A percentile compares a stretch with the other conserved stretches of the same genome.
Evolutionary conservation across 2,113 vertebrate species (phyloP).

Genomic region (Ptychochromis oligacanthus): DNA sequence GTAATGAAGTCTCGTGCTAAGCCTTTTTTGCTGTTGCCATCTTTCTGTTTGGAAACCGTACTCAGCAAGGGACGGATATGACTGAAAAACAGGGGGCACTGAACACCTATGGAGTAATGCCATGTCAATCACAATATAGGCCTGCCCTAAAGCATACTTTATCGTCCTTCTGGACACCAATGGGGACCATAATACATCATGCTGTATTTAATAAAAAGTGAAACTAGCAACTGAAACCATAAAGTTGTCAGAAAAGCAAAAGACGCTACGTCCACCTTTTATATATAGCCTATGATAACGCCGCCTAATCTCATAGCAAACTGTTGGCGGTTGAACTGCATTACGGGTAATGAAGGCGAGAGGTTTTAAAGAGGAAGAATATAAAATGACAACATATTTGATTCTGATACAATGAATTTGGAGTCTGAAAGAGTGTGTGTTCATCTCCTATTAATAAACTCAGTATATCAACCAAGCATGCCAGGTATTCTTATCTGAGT

Average conservation of each 20-base stretch:
- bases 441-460: slow-evolving; percentile 2
- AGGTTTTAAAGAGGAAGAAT: too few relatives aligned
- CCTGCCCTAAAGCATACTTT: neutral
- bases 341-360: too few relatives aligned
- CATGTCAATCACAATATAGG: too few relatives aligned
- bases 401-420: neutral
- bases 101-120: too few relatives aligned
- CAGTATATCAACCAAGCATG: neutral
- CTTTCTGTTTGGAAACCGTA: neutral
- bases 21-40: neutral
- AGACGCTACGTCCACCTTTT: neutral
- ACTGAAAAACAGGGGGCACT: neutral
- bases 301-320: too few relatives aligned
- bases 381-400: too few relatives aligned
- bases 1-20: neutral
- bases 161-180: neutral
- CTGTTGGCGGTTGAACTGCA: too few relatives aligned
- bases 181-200: neutral
- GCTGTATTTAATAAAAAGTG: neutral
- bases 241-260: neutral
- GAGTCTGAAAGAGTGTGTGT: neutral
- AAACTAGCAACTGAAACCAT: neutral
- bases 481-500: neutral
- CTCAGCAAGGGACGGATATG: neutral
- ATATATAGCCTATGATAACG: too few relatives aligned